These are phyloP conservation scores for Nebria brevicollis DNA, from an alignment of 2,888 invertebrate genomes.

Conservation along the genomic window DNA sequence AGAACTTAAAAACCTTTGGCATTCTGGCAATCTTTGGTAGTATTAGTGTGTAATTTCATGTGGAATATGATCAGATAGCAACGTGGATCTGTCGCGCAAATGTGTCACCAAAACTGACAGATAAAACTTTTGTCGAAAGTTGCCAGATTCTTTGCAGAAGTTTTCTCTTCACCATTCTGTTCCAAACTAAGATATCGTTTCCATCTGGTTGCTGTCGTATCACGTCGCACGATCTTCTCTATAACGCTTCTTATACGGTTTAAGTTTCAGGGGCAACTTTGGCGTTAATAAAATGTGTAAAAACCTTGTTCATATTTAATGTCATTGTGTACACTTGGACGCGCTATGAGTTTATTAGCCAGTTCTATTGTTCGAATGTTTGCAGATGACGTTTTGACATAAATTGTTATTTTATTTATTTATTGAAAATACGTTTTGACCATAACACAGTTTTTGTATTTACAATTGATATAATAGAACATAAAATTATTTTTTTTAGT, in stretches of 20 bases:
- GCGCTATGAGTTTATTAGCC: background rate
- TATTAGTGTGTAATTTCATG: slow-evolving; percentile 25
- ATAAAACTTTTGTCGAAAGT: slow-evolving; percentile 37
- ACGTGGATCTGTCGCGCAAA: background rate
- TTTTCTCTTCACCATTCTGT: slow-evolving; percentile 7
- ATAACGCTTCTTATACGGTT: slow-evolving; percentile 14
- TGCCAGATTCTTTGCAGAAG: slow-evolving; percentile 28
- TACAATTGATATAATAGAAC: too few species aligned
- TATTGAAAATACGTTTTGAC: background rate
- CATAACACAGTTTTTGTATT: too few species aligned
- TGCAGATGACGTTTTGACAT: background rate
- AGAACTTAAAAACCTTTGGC: background rate
- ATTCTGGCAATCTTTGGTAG: slow-evolving; percentile 16
- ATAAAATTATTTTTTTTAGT: too few species aligned
- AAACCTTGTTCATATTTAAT: slow-evolving; percentile 31
- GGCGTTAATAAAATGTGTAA: slow-evolving; percentile 31
- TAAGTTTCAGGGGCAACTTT: slow-evolving; percentile 17
- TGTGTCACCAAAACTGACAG: slow-evolving; percentile 29
- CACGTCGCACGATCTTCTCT: slow-evolving; percentile 25
- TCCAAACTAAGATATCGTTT: slow-evolving; percentile 18
- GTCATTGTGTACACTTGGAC: slow-evolving; percentile 14
- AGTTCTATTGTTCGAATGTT: background rate
- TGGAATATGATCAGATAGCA: slow-evolving; percentile 18
- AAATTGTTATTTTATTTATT: background rate
- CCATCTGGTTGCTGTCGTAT: slow-evolving; percentile 25